A percentile compares a stretch with the other conserved stretches of the same genome.
Evolutionary conservation across 2,888 invertebrate genomes (phyloP).

Genomic region (Tanypteryx hageni): DNA sequence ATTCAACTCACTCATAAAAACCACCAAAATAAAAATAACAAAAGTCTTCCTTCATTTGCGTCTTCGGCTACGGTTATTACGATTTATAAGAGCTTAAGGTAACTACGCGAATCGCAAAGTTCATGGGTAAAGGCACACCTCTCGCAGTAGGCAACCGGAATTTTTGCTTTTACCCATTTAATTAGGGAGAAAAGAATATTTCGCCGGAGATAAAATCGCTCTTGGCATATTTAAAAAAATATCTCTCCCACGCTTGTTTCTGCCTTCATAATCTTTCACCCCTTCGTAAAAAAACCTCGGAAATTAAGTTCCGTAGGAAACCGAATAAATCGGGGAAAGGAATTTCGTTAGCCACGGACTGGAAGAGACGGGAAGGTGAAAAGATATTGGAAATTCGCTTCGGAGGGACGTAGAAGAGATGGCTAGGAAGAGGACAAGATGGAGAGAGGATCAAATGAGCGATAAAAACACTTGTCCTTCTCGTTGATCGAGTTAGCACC

Average conservation of each 20-base stretch:
- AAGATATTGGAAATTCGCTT: not conserved
- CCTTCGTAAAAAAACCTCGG: not conserved
- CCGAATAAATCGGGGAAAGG: not conserved
- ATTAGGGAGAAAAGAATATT: too few relatives aligned
- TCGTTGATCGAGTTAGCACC: slow-evolving; percentile 43
- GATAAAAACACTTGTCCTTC: slow-evolving; percentile 37
- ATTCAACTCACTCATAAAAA: too few relatives aligned
- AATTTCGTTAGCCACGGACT: not conserved
- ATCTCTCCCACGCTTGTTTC: not conserved
- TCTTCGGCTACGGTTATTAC: too few relatives aligned
- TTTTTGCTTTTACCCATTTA: too few relatives aligned
- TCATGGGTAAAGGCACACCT: too few relatives aligned
- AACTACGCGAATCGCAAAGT: too few relatives aligned
- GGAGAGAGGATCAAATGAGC: not conserved
- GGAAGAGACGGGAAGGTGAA: not conserved
- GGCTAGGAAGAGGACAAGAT: not conserved
- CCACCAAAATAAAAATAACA: too few relatives aligned
- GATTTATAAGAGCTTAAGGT: too few relatives aligned
- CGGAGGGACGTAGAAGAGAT: not conserved
- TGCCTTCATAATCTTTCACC: not conserved
- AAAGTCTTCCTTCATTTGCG: too few relatives aligned
- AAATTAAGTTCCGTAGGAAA: not conserved
- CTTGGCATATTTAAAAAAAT: too few relatives aligned
- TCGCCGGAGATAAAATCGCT: not conserved
- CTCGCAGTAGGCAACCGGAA: too few relatives aligned